Percentiles rank a stretch among this genome's conserved stretches.
Evolutionary conservation across 2,888 invertebrate genomes (phyloP).

Genomic region (Heliconius aoede): DNA sequence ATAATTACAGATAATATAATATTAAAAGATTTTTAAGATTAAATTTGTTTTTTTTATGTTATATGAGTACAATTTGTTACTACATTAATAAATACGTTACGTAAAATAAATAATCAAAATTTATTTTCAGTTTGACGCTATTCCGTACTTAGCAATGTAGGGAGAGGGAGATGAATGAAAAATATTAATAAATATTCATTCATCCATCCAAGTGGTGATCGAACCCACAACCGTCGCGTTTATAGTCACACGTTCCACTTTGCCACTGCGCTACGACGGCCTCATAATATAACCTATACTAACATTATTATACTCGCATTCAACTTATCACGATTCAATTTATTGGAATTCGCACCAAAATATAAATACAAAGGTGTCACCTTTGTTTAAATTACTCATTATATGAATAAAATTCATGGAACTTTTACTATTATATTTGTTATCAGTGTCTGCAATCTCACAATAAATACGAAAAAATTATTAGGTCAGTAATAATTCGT

Average conservation of each 20-base stretch:
- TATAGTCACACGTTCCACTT: too few relatives aligned
- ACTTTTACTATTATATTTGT: conserved; percentile 52
- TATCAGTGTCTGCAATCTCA: conserved; percentile 70
- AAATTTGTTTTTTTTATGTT: too few relatives aligned
- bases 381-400: conserved; percentile 18
- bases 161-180: background rate
- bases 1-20: conserved; percentile 4
- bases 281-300: background rate
- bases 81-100: too few relatives aligned
- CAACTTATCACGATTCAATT: background rate
- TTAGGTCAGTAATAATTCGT: conserved; percentile 52
- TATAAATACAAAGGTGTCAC: background rate
- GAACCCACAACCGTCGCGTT: background rate
- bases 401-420: conserved; percentile 62
- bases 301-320: background rate
- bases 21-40: background rate
- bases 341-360: background rate
- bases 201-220: background rate
- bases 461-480: conserved; percentile 52
- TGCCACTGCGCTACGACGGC: too few relatives aligned
- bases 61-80: too few relatives aligned
- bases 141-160: too few relatives aligned
- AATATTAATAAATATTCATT: background rate
- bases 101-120: too few relatives aligned
- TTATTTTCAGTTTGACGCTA: too few relatives aligned